Conservation (phyloP, 1,140 invertebrate genomes). For the Lordiphosa clarofinis region DNA sequence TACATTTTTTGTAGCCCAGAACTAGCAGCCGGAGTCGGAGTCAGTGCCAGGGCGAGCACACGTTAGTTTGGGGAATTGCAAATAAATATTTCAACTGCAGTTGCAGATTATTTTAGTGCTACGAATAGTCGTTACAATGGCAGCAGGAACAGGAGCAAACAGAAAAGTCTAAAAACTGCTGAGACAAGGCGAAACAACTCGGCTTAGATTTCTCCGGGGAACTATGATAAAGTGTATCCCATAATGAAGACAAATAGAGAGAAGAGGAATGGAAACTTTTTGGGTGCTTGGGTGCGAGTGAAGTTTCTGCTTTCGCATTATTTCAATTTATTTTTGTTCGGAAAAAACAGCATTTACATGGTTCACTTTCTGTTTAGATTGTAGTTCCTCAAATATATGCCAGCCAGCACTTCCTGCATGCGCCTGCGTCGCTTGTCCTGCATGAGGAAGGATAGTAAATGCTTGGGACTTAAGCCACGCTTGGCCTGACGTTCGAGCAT, state of each 20-base stretch:
- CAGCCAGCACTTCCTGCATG: conserved; percentile 56
- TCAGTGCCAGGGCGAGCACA: conserved; percentile 19
- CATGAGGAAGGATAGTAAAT: conserved; percentile 41
- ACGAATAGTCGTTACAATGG: conserved; percentile 48
- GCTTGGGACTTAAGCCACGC: conserved; percentile 44
- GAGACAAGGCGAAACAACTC: conserved; percentile 45
- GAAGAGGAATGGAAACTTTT: conserved; percentile 8
- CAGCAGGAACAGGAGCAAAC: conserved; percentile 28
- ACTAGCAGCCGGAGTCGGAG: conserved; percentile 3
- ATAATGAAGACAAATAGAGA: conserved; percentile 64
- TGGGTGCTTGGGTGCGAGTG: conserved; percentile 11
- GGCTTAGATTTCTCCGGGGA: conserved; percentile 65
- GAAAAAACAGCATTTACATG: conserved; percentile 10
- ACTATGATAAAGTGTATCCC: conserved; percentile 58
- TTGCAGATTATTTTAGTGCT: conserved; percentile 75
- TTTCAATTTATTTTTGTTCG: conserved; percentile 61
- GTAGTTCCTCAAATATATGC: conserved; percentile 61
- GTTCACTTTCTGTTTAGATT: conserved; percentile 55
- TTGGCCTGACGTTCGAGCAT: conserved; percentile 40
- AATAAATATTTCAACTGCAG: conserved; percentile 79
- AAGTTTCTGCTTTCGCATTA: conserved; percentile 27
- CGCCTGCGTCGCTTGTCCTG: conserved; percentile 59
- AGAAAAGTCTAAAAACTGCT: conserved; percentile 35
- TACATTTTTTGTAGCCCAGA: conserved; percentile 19
- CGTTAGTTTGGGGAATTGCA: conserved; percentile 74